Evolutionary conservation across 2,113 vertebrate species (phyloP), one percentile per base, ranked within the genome.

Genomic region (Junco hyemalis): DNA sequence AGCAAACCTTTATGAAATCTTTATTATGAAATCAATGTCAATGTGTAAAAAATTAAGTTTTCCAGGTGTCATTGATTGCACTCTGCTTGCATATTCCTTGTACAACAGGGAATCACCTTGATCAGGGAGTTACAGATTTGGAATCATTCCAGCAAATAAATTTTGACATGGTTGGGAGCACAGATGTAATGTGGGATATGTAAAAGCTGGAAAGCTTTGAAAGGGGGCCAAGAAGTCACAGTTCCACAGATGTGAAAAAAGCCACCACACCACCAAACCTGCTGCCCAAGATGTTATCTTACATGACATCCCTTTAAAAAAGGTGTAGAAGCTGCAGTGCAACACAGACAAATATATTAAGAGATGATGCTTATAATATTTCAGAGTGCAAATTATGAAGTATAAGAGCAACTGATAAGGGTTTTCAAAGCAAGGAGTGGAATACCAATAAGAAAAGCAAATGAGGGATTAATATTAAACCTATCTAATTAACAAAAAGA

Each of bases 1-100:
- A 95, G 78, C 53, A 91, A 85, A 73, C 36, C 15, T 65, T 87
- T 35, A 61, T 92, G 89, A 91, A 93, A 92, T 78, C 53, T 89
- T 63, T 42, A 71, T 93, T 82, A 86, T 45, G 14, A 79, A 82
- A 59, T 45, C 36, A 89, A 56, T 91, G 45, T 79, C 36, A 91
- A 88, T 35, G 26, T 83, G 50, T 65, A 79, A 83, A 90, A 88
- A 54, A 33, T 45, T 2, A 59, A 48, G 23, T 61, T 85, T 88
- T 54, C 35, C 71, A n/a, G 42, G n/a, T 82, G 57, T 69, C 51
- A 12, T 7, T 6, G 16, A 15, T 44, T 5, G 26, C 72, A 48
- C 31, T 48, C 33, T 73, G 23, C 48, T 93, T 86, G 42, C 8
- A 29, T 14, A 14, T 77, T 80, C 76, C 35, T 59, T 73, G 18